Conservation (phyloP, 2,113 vertebrate genomes). For the Etia nguti region DNA sequence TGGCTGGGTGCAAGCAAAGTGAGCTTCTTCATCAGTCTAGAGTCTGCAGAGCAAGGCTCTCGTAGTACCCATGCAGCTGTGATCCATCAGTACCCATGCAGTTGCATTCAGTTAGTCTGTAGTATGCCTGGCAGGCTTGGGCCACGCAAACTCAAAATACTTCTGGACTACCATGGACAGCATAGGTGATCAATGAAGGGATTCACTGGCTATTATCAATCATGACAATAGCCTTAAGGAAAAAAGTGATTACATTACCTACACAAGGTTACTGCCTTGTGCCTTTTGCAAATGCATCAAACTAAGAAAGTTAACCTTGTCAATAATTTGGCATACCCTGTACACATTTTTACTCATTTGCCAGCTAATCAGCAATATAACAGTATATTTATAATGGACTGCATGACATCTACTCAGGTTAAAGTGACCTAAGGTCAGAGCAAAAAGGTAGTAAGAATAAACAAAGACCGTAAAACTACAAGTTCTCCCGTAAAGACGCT, state of each 20-base stretch:
- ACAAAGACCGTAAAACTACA: not conserved
- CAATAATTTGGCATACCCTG: not conserved
- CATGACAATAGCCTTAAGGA: constrained; percentile 59
- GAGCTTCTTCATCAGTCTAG: not conserved
- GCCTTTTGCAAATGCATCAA: constrained; percentile 29
- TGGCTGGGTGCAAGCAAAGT: constrained; percentile 24
- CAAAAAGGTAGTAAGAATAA: not conserved
- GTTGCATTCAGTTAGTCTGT: constrained; percentile 16
- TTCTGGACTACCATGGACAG: constrained; percentile 35
- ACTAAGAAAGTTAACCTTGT: constrained; percentile 43
- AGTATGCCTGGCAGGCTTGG: constrained; percentile 15
- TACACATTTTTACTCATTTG: constrained; percentile 3
- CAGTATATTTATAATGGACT: not conserved
- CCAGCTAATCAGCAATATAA: not conserved
- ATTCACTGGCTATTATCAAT: constrained; percentile 62
- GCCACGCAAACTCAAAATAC: constrained; percentile 28
- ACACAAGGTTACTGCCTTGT: constrained; percentile 12
- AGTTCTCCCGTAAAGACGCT: not conserved
- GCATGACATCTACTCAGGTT: not conserved
- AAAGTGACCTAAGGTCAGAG: not conserved
- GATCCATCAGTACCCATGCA: constrained; percentile 21
- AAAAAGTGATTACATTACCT: constrained; percentile 56
- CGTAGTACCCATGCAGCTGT: not conserved
- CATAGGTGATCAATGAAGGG: constrained; percentile 45
- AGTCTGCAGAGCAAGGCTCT: not conserved